A percentile compares a stretch with the other conserved stretches of the same genome.
Evolutionary conservation across 2,113 vertebrate genomes (phyloP).

Genomic region (Myotis brandtii): DNA sequence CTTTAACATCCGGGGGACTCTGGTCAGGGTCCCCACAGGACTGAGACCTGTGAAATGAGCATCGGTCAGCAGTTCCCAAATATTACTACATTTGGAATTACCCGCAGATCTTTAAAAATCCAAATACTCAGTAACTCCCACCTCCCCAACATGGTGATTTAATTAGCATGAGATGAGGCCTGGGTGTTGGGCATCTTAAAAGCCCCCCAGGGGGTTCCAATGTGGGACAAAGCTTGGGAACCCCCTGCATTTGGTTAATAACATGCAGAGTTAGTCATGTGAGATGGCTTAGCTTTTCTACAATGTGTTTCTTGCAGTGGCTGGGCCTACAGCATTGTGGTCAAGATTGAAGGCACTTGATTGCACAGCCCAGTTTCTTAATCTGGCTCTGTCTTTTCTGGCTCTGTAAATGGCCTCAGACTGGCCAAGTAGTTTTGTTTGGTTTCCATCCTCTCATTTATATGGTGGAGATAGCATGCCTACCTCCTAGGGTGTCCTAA

Average conservation of each 20-base stretch:
- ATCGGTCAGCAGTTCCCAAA: background rate
- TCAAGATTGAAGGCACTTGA: background rate
- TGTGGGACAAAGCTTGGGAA: background rate
- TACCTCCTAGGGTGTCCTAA: background rate
- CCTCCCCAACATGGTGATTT: background rate
- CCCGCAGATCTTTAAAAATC: background rate
- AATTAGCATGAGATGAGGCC: background rate
- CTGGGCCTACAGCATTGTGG: too few species aligned
- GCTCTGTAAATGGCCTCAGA: background rate
- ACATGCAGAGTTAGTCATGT: background rate
- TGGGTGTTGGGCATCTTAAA: background rate
- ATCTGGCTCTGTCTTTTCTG: background rate
- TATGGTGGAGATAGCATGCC: background rate
- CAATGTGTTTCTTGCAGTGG: background rate
- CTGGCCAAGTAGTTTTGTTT: background rate
- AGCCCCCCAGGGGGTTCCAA: background rate
- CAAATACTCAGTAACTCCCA: too few species aligned
- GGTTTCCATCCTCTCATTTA: background rate
- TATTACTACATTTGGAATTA: background rate
- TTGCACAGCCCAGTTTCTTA: background rate
- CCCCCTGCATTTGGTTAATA: background rate
- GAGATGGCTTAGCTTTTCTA: background rate
- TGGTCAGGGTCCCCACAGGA: too few species aligned
- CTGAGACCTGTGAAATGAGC: background rate
- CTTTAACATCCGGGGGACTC: too few species aligned